Conservation (phyloP, 2,888 invertebrate genomes). For the Lumbricus terrestris region DNA sequence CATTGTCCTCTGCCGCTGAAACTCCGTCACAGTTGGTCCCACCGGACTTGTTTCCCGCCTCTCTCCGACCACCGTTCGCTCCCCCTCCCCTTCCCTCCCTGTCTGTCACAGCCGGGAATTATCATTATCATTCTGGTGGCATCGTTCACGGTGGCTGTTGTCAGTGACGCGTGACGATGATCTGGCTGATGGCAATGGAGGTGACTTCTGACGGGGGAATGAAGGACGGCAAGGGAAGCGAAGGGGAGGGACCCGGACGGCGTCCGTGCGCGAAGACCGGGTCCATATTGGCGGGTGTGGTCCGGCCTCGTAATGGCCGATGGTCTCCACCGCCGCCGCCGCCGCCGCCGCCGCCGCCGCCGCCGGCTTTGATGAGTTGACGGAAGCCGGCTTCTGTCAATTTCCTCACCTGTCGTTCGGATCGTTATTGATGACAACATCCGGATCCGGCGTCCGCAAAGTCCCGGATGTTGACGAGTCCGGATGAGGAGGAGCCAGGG, state of each 20-base stretch:
- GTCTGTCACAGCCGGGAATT: not conserved
- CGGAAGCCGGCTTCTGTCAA: not conserved
- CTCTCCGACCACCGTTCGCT: not conserved
- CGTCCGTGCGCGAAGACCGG: not conserved
- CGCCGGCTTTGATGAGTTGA: constrained; percentile 13
- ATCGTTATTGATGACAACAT: not conserved
- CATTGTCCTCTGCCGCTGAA: not conserved
- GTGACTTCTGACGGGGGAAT: not conserved
- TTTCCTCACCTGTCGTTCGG: not conserved
- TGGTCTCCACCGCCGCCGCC: no score
- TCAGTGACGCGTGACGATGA: not conserved
- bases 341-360: no score
- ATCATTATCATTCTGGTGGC: not conserved
- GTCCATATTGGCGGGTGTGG: not conserved
- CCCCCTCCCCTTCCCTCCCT: no score
- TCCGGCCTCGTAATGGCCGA: not conserved
- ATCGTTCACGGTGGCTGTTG: not conserved
- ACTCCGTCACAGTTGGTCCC: not conserved
- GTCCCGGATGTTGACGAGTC: not conserved
- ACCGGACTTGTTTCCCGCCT: not conserved
- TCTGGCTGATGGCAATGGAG: not conserved
- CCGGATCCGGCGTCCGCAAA: constrained; percentile 5
- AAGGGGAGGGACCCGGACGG: not conserved
- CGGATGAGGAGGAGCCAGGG: not conserved
- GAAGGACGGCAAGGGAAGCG: not conserved